phyloP scores from a whole-genome alignment of 37 sponge, comb jelly and placozoan genomes.

The Haliclona indistincta region DNA sequence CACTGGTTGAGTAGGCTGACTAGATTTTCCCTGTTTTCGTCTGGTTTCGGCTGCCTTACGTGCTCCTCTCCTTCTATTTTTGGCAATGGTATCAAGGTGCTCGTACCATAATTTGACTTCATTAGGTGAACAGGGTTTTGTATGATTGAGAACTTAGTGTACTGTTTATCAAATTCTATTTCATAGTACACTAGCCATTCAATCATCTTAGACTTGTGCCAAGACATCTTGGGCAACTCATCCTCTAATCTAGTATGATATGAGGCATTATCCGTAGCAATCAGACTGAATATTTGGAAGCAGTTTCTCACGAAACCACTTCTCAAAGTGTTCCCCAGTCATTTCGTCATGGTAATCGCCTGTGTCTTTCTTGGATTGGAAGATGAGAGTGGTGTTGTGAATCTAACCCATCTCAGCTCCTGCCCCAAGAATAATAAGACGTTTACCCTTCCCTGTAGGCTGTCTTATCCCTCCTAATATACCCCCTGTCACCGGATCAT shows the following conservation, averaged over 20 bases:
- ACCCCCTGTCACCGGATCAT: neutral
- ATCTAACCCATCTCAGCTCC: slow-evolving; percentile 1
- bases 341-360: slow-evolving; percentile 14
- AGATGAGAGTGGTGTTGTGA: neutral
- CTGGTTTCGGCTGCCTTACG: no score
- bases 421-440: slow-evolving; percentile 6
- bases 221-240: neutral
- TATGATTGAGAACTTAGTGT: no score
- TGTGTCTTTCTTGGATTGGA: neutral
- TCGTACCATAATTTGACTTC: no score
- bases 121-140: no score
- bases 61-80: no score
- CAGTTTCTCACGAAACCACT: neutral
- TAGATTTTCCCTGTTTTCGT: no score
- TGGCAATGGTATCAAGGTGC: no score
- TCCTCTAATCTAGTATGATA: neutral
- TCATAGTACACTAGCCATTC: no score
- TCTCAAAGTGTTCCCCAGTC: neutral
- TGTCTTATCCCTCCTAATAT: neutral
- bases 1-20: no score
- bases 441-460: neutral
- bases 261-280: slow-evolving; percentile 9
- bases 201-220: neutral
- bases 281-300: slow-evolving; percentile 11
- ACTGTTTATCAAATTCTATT: no score